Evolutionary conservation across 2,113 vertebrate species (phyloP), one percentile per base, ranked within the genome.

Genomic region (Puma concolor): DNA sequence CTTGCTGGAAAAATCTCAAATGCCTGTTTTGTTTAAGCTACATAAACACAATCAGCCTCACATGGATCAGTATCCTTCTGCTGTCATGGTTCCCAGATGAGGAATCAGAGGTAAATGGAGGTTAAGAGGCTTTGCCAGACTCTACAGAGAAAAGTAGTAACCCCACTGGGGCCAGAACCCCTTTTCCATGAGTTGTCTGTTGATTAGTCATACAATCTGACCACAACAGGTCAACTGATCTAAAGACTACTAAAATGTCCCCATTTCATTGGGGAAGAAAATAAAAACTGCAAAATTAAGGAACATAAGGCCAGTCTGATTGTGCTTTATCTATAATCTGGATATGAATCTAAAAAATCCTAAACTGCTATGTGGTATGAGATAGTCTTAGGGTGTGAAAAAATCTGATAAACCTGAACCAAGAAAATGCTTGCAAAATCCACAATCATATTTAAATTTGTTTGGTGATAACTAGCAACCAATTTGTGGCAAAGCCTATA

Each of bases 401-500:
- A 97, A 80, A 94, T 36, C 72, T 81, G 16, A 92, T 86, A 93
- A 96, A 92, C 36, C 6, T 57, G 44, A 91, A 76, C 88, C 11
- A 74, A 94, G 23, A 69, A 95, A 79, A 81, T 82, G 52, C 31
- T 60, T 86, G 21, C 12, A 48, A 36, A 91, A 87, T 57, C 85
- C 29, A 72, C 19, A 91, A 86, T 50, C 36, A 71, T 38, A 88
- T 44, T 87, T 88, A 52, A 67, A 71, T 16, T 74, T 95, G 60
- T 67, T 82, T 89, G 54, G 74, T 79, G 74, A 36, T 64, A 96
- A 92, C 4, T 29, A 27, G 33, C 94, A 97, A 81, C 21, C 38
- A 96, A 79, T 92, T 19, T 94, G 52, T 83, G 44, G 31, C 87
- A 96, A 16, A 66, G 90, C 83, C 77, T 80, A 77, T 82, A 71